Conservation (phyloP, 1,140 invertebrate species). For the Platyura marginata region DNA sequence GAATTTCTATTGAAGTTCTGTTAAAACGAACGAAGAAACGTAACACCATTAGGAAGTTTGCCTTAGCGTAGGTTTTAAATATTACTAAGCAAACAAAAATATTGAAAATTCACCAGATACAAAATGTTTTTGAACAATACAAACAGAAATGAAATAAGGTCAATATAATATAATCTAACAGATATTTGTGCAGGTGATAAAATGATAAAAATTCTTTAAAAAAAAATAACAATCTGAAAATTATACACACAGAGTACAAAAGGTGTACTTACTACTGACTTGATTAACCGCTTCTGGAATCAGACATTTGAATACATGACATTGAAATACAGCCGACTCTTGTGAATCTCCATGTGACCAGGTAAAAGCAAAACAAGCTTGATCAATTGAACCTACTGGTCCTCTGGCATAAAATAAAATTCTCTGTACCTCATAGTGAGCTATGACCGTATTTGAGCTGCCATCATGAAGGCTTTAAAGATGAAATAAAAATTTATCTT, state of each 20-base stretch:
- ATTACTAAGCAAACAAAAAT: no score
- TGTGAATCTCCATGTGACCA: slow-evolving; percentile 81
- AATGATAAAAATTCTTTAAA: background rate
- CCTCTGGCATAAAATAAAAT: slow-evolving; percentile 92
- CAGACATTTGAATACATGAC: slow-evolving; percentile 92
- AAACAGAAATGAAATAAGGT: no score
- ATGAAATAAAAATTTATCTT: no score
- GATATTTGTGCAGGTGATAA: no score
- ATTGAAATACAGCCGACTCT: slow-evolving; percentile 83
- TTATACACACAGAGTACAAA: no score
- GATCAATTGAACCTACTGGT: slow-evolving; percentile 59
- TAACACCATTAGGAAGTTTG: no score
- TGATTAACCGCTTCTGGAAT: slow-evolving; percentile 84
- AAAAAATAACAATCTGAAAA: no score
- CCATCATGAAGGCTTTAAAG: slow-evolving; percentile 66
- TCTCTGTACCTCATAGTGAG: slow-evolving; percentile 76
- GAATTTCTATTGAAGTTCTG: no score
- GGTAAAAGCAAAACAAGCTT: slow-evolving; percentile 92
- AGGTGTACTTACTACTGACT: slow-evolving; percentile 37
- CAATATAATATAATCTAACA: no score
- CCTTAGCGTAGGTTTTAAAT: no score
- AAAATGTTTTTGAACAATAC: background rate
- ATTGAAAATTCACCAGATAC: no score
- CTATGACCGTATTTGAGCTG: slow-evolving; percentile 62
- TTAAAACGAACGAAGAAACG: no score